Percentiles rank a stretch among this genome's conserved stretches.
Conservation (phyloP, 2,888 invertebrate genomes). For the Diloba caeruleocephala region DNA sequence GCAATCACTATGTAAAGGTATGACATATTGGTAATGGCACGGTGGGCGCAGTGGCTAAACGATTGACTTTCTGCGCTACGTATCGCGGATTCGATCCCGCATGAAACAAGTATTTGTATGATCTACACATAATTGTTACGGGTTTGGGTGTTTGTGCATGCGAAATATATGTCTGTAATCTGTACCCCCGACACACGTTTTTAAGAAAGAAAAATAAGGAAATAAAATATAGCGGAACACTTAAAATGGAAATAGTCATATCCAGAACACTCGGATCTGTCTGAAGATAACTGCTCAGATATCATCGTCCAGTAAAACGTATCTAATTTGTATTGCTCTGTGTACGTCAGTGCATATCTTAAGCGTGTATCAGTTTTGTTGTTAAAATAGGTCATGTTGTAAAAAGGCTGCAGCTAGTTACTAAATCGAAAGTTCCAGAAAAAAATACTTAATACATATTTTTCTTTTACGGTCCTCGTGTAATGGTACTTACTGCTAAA, state of each 20-base stretch:
- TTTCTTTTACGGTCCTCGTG: constrained; percentile 4
- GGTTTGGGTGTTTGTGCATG: too few relatives aligned
- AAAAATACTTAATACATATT: not conserved
- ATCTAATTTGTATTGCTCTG: constrained; percentile 64
- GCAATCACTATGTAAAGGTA: constrained; percentile 37
- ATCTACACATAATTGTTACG: too few relatives aligned
- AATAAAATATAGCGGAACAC: too few relatives aligned
- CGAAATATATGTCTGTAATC: too few relatives aligned
- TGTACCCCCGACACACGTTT: too few relatives aligned
- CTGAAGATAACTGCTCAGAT: constrained; percentile 51
- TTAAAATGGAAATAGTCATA: constrained; percentile 41
- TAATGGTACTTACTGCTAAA: too few relatives aligned
- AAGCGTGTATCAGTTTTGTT: constrained; percentile 55
- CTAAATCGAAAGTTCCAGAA: constrained; percentile 5
- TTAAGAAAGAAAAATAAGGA: too few relatives aligned
- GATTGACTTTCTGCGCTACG: too few relatives aligned
- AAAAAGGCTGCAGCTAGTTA: constrained; percentile 7
- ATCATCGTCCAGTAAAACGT: constrained; percentile 51
- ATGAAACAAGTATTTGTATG: too few relatives aligned
- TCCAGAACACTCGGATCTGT: constrained; percentile 36
- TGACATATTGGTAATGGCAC: too few relatives aligned
- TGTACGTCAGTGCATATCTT: constrained; percentile 60
- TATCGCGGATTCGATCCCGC: too few relatives aligned
- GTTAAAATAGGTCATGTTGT: constrained; percentile 50
- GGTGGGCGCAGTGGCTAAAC: too few relatives aligned